Conservation (phyloP, 2,113 vertebrate species). For the Equus quagga region DNA sequence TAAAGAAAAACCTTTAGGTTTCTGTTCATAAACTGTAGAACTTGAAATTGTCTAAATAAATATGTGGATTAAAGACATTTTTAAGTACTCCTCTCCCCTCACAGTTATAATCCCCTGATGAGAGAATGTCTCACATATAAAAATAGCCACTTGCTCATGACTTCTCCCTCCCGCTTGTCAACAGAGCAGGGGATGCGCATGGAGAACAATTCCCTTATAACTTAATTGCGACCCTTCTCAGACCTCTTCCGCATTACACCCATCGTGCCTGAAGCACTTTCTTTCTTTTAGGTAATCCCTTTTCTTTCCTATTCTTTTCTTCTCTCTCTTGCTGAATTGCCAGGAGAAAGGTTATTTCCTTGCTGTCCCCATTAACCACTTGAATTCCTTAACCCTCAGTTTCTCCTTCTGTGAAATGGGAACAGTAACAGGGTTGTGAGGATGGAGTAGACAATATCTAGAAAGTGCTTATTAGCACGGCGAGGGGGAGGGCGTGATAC, state of each 20-base stretch:
- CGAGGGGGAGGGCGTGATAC: background rate
- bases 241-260: background rate
- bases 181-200: background rate
- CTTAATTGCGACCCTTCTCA: background rate
- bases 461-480: background rate
- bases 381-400: background rate
- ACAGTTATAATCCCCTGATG: background rate
- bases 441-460: background rate
- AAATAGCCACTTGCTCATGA: background rate
- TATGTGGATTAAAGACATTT: constrained; percentile 41
- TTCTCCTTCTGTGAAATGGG: background rate
- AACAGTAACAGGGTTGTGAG: background rate
- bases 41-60: constrained; percentile 61
- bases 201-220: background rate
- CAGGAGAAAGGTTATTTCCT: background rate
- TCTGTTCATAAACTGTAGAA: background rate
- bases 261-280: background rate
- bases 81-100: background rate
- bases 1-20: background rate
- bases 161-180: background rate
- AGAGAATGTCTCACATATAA: background rate
- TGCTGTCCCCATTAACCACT: background rate
- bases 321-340: background rate
- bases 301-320: background rate
- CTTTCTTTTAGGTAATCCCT: background rate